These are phyloP conservation scores for Pipistrellus pygmaeus DNA, from an alignment of 2,797 vertebrate genomes.

Conservation along the genomic window DNA sequence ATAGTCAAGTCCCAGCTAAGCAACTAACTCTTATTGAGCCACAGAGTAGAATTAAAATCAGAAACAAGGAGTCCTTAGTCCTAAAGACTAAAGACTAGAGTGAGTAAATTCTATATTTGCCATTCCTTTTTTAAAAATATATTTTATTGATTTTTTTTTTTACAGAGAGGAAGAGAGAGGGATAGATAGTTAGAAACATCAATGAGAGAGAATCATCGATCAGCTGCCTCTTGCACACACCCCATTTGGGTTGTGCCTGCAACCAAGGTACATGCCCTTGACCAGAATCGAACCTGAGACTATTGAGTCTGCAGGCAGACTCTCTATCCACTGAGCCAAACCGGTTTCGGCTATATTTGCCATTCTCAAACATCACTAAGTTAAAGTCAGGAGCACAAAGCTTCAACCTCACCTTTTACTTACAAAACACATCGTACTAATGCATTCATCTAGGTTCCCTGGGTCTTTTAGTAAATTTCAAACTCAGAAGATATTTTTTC, in stretches of 20 bases:
- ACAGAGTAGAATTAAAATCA: neutral
- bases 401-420: neutral
- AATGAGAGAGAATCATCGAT: too few relatives aligned
- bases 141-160: too few relatives aligned
- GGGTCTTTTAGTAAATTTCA: slow-evolving; percentile 8
- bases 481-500: slow-evolving; percentile 50
- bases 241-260: too few relatives aligned
- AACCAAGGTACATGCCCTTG: too few relatives aligned
- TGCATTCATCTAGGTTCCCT: neutral
- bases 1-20: neutral
- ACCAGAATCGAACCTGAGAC: too few relatives aligned
- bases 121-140: neutral
- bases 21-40: neutral
- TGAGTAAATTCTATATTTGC: neutral
- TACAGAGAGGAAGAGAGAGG: too few relatives aligned
- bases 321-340: too few relatives aligned
- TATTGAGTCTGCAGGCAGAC: too few relatives aligned
- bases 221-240: too few relatives aligned
- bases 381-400: neutral
- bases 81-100: neutral
- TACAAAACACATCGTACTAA: neutral
- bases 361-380: neutral
- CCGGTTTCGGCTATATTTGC: too few relatives aligned
- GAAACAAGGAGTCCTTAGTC: neutral
- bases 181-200: too few relatives aligned